These are phyloP conservation scores for Rhinogobius similis DNA, from an alignment of 2,113 vertebrate species.

Conservation along the genomic window DNA sequence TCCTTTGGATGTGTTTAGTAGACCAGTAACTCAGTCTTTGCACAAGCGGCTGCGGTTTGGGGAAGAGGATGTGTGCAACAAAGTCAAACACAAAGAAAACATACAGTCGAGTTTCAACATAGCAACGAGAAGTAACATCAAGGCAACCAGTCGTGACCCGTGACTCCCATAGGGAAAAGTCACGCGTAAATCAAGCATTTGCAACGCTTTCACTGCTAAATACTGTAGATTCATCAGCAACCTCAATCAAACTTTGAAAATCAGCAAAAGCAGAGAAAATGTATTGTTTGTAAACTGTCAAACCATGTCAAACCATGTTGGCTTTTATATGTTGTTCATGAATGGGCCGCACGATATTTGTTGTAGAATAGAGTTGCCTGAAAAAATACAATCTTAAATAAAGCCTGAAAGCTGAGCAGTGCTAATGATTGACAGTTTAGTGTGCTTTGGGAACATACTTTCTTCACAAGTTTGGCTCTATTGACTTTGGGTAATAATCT, in stretches of 20 bases:
- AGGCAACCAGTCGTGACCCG: conserved; percentile 11
- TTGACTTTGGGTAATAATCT: conserved; percentile 15
- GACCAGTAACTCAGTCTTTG: neutral
- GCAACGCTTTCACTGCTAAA: neutral
- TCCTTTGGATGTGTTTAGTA: neutral
- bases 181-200: neutral
- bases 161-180: conserved; percentile 26
- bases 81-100: neutral
- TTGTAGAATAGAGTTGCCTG: too few relatives aligned
- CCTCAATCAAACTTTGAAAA: too few relatives aligned
- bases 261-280: too few relatives aligned
- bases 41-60: neutral
- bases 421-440: conserved; percentile 31
- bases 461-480: neutral
- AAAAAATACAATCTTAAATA: too few relatives aligned
- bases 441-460: neutral
- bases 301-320: too few relatives aligned
- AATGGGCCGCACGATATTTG: too few relatives aligned
- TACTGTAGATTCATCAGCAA: too few relatives aligned
- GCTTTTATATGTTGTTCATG: neutral
- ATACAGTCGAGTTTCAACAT: conserved; percentile 16
- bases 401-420: neutral
- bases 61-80: neutral
- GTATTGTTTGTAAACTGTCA: too few relatives aligned
- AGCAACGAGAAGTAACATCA: conserved; percentile 24